Conservation (phyloP, 2,113 vertebrate genomes). For the Barnardius zonarius region DNA sequence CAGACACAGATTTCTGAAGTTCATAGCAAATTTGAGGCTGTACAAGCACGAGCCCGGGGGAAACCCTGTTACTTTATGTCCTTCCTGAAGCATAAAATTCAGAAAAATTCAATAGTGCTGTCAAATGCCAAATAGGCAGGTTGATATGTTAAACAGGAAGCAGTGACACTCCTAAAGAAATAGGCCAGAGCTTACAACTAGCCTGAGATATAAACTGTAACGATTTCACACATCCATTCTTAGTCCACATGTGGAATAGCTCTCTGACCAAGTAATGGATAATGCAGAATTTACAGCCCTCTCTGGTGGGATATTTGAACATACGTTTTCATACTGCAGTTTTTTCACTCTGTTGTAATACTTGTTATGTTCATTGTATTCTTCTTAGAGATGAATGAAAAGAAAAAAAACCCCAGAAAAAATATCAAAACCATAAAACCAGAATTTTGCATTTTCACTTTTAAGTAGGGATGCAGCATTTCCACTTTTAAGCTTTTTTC, state of each 20-base stretch:
- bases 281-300: background rate
- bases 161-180: conserved; percentile 25
- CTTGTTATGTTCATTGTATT: background rate
- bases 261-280: background rate
- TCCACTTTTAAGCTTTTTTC: background rate
- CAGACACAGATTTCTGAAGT: no score
- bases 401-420: background rate
- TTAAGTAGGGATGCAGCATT: background rate
- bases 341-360: background rate
- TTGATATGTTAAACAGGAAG: conserved; percentile 59
- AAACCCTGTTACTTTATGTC: conserved; percentile 60
- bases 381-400: background rate
- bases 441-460: background rate
- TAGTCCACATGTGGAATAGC: background rate
- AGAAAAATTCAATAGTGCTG: conserved; percentile 62
- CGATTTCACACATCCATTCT: conserved; percentile 39
- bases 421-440: background rate
- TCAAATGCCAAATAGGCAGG: conserved; percentile 57
- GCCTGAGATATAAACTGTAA: background rate
- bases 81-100: conserved; percentile 64
- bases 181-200: background rate
- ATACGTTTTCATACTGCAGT: background rate
- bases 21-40: conserved; percentile 44
- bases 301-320: background rate
- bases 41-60: background rate